Base-by-base conservation (phyloP, 2,113 vertebrate species). In the Barbus barbus region DNA sequence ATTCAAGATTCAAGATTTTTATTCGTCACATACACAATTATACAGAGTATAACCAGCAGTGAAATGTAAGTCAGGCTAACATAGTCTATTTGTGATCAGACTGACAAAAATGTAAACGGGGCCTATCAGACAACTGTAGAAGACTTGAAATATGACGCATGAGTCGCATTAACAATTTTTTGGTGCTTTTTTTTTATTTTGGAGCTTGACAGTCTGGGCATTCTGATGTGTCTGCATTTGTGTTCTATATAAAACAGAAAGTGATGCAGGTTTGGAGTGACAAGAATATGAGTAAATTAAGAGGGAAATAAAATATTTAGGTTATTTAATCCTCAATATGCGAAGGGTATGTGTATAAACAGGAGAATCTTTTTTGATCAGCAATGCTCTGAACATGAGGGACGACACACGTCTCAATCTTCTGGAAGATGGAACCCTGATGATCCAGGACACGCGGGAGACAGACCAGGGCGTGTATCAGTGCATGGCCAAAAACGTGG, bases 401-500 rank as follows among this genome's bases (percentile, higher is more conserved):
- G 94, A 97, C 3, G 97, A 99, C 90, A 95, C 96, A 13, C 97
- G 98, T 84, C 89, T 99, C 80, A 99, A 99, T 91, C 93, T 98
- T 87, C 92, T 99, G 87, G 97, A 98, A 76, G 98, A 99, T 1
- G 98, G 97, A 7, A 99, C 98, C 0, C 91, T 99, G 84, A 99
- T 99, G 97, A 99, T 99, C 90, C 96, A 96, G 87, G 94, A 99
- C 91, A 97, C 97, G 0, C 94, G 96, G 89, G 98, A 99, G 92
- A 95, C 97, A 0, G 98, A 99, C 88, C 95, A 99, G 93, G 98
- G 98, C 38, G 93, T 98, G 46, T 99, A 99, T 90, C 98, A 99
- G 72, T 99, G 98, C 90, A 99, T 99, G 98, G 98, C 98, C 26
- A 99, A 97, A 89, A 99, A 99, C 4, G 95, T 96, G 82, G 98